Conservation (phyloP, 1,140 invertebrate genomes). For the Drosophila azteca region DNA sequence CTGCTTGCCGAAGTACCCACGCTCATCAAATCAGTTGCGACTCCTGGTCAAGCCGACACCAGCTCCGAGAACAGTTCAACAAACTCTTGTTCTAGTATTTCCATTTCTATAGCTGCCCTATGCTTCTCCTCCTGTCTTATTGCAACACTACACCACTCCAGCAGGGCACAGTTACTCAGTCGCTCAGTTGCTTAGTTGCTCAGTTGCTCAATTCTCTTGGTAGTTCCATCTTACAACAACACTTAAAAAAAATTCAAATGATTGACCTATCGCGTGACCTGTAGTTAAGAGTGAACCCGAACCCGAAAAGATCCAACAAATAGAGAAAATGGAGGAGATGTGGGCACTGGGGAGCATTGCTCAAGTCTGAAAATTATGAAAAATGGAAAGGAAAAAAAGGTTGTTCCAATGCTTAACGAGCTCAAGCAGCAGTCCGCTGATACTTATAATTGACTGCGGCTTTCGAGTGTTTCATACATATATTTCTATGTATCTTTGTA, state of each 20-base stretch:
- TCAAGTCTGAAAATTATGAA: conserved; percentile 27
- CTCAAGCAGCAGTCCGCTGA: conserved; percentile 56
- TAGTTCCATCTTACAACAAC: conserved; percentile 66
- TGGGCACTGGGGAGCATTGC: conserved; percentile 5
- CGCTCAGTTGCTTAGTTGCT: too few relatives aligned
- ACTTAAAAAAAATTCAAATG: conserved; percentile 80
- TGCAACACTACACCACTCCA: neutral
- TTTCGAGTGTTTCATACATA: conserved; percentile 51
- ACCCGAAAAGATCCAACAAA: conserved; percentile 27
- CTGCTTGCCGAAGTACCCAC: too few relatives aligned
- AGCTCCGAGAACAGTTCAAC: conserved; percentile 21
- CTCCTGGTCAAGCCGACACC: too few relatives aligned
- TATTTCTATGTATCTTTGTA: too few relatives aligned
- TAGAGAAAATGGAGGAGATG: conserved; percentile 2
- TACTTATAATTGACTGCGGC: conserved; percentile 70
- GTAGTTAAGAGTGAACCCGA: conserved; percentile 29
- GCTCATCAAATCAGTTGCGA: too few relatives aligned
- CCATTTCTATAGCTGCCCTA: neutral
- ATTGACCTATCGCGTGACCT: conserved; percentile 77
- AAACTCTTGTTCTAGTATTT: conserved; percentile 3
- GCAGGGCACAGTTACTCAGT: too few relatives aligned
- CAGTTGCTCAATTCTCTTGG: conserved; percentile 13
- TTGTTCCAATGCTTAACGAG: conserved; percentile 61
- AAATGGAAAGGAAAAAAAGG: conserved; percentile 18
- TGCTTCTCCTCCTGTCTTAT: neutral